Base-by-base conservation (phyloP, 1,140 invertebrate species). In the Bombyx mandarina region DNA sequence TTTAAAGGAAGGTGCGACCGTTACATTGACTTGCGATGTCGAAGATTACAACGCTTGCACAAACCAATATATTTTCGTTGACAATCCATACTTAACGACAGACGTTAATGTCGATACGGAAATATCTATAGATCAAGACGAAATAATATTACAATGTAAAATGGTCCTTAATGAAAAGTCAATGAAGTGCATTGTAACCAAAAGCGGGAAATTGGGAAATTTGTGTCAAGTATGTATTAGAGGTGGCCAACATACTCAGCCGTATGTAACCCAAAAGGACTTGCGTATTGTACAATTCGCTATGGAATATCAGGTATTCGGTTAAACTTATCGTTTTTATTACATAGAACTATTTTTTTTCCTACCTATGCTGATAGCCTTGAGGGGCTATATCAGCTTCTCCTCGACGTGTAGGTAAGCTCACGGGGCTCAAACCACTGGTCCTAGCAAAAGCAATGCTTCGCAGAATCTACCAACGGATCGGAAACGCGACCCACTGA, bases 291-390 rank as follows among this genome's bases (percentile, higher is more conserved):
- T 80, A 1, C 65, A 70, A 53, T 78, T 82, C 65, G 71, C 71
- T 44, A 22, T 80, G 50, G 66, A 73, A 52, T 72, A 80, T 59
- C 66, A 79, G 67, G 79, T 82, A 64, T 46, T 12, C 7, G 7
- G 12, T 54, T 43, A 44, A 52, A 47, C 7, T 50, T n/a, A 47
- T 8, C 51, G 45, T 42, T 10, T 35, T 5, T 35, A 35, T 35
- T 35, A 35, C 26, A 35, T 47, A 47, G 8, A 10, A 47, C 12
- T 10, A 12, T 7, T 47, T 6, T 18, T 18, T 18, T 18, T 18
- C 12, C 12, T 18, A 18, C 12, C 12, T 18, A 18, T 18, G 12
- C 12, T 18, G 12, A 18, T 18, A 18, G 12, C 12, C 12, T 18
- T 18, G 12, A 18, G 12, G 12, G 12, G 12, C 12, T 18, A 18